These are phyloP conservation scores for Neolamprologus kungweensis DNA, from an alignment of 2,113 vertebrate species.

Conservation along the genomic window DNA sequence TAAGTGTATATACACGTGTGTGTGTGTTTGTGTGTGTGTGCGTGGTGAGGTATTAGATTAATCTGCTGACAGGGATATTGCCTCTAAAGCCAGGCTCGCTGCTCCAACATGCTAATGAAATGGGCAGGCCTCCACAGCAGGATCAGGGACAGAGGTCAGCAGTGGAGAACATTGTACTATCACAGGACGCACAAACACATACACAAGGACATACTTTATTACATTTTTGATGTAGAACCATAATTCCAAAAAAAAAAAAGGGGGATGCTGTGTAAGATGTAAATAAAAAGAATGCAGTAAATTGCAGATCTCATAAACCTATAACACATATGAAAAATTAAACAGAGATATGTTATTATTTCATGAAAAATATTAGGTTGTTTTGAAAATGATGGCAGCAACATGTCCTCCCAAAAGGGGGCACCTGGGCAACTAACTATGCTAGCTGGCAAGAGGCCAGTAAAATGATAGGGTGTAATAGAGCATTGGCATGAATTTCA, in stretches of 20 bases:
- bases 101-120: conserved; percentile 72
- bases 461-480: background rate
- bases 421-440: background rate
- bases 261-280: background rate
- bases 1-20: background rate
- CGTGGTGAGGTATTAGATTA: conserved; percentile 66
- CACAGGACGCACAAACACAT: conserved; percentile 1
- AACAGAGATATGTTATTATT: background rate
- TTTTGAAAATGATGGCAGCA: background rate
- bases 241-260: too few relatives aligned
- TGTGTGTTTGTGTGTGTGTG: background rate
- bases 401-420: background rate
- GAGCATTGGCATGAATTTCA: background rate
- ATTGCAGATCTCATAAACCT: background rate
- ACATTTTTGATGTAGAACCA: background rate
- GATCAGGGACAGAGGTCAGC: conserved; percentile 68
- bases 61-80: conserved; percentile 71
- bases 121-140: conserved; percentile 65
- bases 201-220: background rate
- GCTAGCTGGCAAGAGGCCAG: background rate
- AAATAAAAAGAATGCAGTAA: background rate
- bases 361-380: background rate
- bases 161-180: conserved; percentile 35
- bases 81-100: conserved; percentile 69
- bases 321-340: background rate